Evolutionary conservation across 1,140 invertebrate species (phyloP), one percentile per base, ranked within the genome.

Genomic region (Oncopeltus fasciatus): DNA sequence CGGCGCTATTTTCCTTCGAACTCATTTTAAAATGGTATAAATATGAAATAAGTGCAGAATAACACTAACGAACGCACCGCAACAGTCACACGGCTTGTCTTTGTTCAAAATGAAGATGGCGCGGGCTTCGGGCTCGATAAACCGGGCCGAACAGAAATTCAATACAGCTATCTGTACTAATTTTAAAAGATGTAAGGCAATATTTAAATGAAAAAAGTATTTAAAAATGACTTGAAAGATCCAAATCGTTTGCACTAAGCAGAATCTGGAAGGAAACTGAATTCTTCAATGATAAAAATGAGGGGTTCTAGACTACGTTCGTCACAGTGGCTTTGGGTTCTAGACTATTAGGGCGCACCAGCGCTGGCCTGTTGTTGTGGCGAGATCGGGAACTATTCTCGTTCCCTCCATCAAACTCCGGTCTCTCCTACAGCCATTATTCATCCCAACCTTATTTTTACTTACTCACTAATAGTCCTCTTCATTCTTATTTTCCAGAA

Each of bases 91-190:
- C 63, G 60, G 63, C 62, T 62, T 74, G 74, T 78, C 81, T 79
- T 81, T 81, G 83, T 85, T 85, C 82, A 82, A 85, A 85, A 84
- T 81, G 80, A 86, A 87, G 81, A 86, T 86, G 84, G 85, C 84
- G 84, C 83, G 81, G 73, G 77, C 80, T 81, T 81, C 75, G 76
- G 74, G 76, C 78, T 76, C 79, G 72, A 77, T 74, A 74, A 71
- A 71, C 69, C 66, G 73, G 74, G 77, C 38, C 44, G 57, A 38
- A 14, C 31, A 60, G 53, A 26, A 12, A 58, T 24, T 58, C 31
- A 12, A 24, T 58, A 31, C 3, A 27, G 20, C 5, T 31, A 31
- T n/a, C 18, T 58, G n/a, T 20, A 58, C 28, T n/a, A 58, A 24
- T 14, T 5, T 56, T 56, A 56, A 56, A 56, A 26, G 20, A 24